phyloP scores from a whole-genome alignment of 2,888 invertebrate species.

The Oconnorella tubifera region DNA sequence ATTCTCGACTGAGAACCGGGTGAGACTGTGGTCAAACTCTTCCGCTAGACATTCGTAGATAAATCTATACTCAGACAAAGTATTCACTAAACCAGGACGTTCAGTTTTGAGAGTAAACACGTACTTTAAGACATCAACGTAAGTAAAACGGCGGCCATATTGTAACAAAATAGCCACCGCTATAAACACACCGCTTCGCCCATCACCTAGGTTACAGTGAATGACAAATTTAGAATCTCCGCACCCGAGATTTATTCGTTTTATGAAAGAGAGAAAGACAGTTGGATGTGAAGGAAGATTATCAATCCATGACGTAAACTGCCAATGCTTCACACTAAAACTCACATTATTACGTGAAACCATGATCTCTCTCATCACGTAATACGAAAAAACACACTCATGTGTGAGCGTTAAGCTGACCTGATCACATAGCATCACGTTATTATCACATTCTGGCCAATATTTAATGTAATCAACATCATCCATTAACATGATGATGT shows the following conservation, averaged over 20 bases:
- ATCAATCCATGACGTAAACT: conserved; percentile 22
- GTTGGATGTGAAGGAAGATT: conserved; percentile 20
- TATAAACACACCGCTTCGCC: conserved; percentile 32
- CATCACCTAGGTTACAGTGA: conserved; percentile 32
- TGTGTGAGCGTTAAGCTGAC: conserved; percentile 4
- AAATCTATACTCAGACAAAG: conserved; percentile 29
- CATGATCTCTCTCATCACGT: conserved; percentile 4
- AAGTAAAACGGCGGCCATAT: conserved; percentile 21
- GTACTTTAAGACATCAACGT: conserved; percentile 28
- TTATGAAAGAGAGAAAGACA: conserved; percentile 27
- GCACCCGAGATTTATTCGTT: conserved; percentile 8
- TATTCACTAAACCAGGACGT: conserved; percentile 24
- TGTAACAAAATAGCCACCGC: conserved; percentile 28
- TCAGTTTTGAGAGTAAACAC: conserved; percentile 25
- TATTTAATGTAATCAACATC: neutral
- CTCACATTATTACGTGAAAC: neutral
- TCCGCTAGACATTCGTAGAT: conserved; percentile 29
- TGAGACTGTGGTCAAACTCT: conserved; percentile 22
- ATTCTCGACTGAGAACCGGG: neutral
- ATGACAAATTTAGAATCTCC: conserved; percentile 16
- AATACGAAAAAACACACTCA: conserved; percentile 14
- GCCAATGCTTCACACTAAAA: conserved; percentile 22
- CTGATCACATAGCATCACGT: neutral
- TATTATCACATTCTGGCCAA: conserved; percentile 21
- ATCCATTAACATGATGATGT: conserved; percentile 29